Evolutionary conservation across 2,113 vertebrate species (phyloP), one percentile per base, ranked within the genome.

Genomic region (Xiphophorus hellerii): DNA sequence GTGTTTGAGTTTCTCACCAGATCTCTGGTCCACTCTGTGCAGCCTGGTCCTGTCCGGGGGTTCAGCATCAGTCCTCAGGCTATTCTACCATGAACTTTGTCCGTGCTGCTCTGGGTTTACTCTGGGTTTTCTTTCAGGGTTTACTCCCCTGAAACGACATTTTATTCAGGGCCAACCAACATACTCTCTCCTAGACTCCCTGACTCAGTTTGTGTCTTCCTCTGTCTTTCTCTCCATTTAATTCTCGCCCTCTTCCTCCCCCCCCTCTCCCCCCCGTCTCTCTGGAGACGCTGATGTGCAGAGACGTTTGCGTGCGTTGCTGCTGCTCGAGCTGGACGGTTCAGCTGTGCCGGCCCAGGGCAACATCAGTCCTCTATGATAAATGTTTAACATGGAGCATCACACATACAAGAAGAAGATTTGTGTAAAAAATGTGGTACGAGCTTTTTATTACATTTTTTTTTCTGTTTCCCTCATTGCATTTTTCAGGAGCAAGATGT

Each of bases 241-340:
- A 61, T 42, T 29, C 76, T 51, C 62, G 31, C 0, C 54, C 62
- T 0, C 33, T 42, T 37, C 9, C 10, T 9, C 72, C 37, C 42
- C 22, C 62, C 10, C 9, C 10, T 9, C 72, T 37, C 42, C 22
- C 62, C 10, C 13, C 3, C 3, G 65, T 11, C 44, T 74, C 84
- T 78, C 71, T 30, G 1, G 10, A 63, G 74, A 92, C 22, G 20
- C 70, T 92, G 88, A 92, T 87, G 77, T 73, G 74, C 63, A 66
- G 81, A 76, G 90, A 92, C 76, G 11, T 82, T 83, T 92, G 91
- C 86, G 74, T 92, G 87, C 82, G 78, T 79, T 77, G 80, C 87
- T 86, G 79, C 86, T 77, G 84, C 81, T 64, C 78, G 81, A 74
- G 79, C 69, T 75, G 73, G 77, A 75, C 78, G 54, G 82, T 66